A percentile compares a stretch with the other conserved stretches of the same genome.
These are phyloP conservation scores for Chlorodrepanis virens DNA, from an alignment of 2,113 vertebrate species.

Conservation along the genomic window DNA sequence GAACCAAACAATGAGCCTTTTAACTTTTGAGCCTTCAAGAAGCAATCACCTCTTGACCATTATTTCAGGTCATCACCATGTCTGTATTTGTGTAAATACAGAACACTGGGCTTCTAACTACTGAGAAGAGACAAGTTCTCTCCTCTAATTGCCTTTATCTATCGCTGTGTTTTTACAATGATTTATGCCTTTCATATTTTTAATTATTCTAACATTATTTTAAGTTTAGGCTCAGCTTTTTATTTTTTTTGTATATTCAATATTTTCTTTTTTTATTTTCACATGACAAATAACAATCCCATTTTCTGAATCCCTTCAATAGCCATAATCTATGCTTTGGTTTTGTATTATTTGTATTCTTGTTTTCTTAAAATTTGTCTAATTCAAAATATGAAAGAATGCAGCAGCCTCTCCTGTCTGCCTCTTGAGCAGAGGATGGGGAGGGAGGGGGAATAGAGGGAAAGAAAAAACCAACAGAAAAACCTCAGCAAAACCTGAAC, in stretches of 20 bases:
- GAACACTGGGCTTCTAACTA: neutral
- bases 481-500: neutral
- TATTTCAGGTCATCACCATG: neutral
- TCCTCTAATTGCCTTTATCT: neutral
- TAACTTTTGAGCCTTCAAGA: neutral
- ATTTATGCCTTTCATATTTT: neutral
- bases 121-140: neutral
- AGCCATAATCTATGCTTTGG: neutral
- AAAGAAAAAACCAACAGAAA: neutral
- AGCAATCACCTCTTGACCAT: neutral
- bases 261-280: neutral
- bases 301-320: neutral
- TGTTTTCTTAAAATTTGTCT: neutral
- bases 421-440: fast-evolving
- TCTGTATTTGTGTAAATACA: neutral
- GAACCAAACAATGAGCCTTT: neutral
- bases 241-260: neutral
- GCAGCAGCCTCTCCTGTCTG: neutral
- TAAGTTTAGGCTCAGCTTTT: neutral
- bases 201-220: neutral
- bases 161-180: fast-evolving
- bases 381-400: neutral
- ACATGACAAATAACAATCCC: neutral
- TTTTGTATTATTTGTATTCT: neutral
- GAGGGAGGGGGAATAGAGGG: neutral